phyloP scores from a whole-genome alignment of 2,797 vertebrate genomes.

The Oreortyx pictus region DNA sequence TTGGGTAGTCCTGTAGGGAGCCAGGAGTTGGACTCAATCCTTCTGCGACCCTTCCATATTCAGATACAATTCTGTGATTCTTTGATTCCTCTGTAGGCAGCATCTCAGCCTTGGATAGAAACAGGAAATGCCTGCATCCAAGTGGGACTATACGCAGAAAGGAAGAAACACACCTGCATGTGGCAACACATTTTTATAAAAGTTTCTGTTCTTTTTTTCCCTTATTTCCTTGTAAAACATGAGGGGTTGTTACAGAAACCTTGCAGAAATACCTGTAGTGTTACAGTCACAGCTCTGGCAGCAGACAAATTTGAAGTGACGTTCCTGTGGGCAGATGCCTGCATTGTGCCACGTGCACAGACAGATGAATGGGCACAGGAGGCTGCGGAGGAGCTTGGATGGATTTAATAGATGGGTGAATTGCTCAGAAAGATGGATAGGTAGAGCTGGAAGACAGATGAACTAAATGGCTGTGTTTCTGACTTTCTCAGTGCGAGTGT shows the following conservation, averaged over 20 bases:
- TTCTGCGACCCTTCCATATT: background rate
- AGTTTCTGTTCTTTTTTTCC: background rate
- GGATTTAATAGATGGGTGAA: background rate
- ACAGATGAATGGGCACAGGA: background rate
- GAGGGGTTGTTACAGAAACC: background rate
- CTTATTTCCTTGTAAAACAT: background rate
- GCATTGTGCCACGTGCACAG: background rate
- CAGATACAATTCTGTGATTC: background rate
- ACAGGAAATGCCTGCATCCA: background rate
- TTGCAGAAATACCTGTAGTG: background rate
- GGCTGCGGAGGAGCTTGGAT: background rate
- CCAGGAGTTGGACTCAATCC: background rate
- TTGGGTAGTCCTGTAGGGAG: background rate
- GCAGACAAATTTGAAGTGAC: background rate
- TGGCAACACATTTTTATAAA: background rate
- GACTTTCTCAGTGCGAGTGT: no score
- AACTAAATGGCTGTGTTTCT: background rate
- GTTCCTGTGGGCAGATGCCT: background rate
- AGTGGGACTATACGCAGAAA: background rate
- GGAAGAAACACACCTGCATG: background rate
- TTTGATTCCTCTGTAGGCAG: background rate
- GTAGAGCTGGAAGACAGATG: background rate
- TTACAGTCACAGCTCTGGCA: background rate
- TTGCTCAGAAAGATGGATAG: background rate
- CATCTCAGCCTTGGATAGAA: background rate